Evolutionary conservation across 1,140 invertebrate species (phyloP), one percentile per base, ranked within the genome.

Genomic region (Bombus breviceps): DNA sequence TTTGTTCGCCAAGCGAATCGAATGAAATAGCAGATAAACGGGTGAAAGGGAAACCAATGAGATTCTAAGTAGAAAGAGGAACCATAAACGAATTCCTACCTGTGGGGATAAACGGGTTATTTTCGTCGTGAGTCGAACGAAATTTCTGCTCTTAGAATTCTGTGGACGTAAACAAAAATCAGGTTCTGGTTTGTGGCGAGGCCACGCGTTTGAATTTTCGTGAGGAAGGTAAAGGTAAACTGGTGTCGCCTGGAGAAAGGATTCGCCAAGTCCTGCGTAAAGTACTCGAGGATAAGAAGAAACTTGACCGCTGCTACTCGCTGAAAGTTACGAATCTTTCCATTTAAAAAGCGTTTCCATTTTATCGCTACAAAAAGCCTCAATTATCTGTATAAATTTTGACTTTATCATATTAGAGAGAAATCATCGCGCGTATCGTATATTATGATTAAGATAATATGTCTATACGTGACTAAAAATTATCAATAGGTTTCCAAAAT

Each of bases 181-280:
- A 66, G 82, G 75, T 84, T 84, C 75, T 76, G 8, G 2, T 10
- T 25, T 9, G 3, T 43, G 34, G 22, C 81, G 57, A 83, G 81
- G 72, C 41, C 72, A 37, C 32, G 25, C 4, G 59, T 53, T 88
- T 25, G 28, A 74, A 88, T 79, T 76, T 62, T 78, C 39, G 66
- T 34, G 66, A 74, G 59, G 59, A 53, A 34, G 64, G 81, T 75
- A 82, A 82, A 82, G 71, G 71, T 43, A 37, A 82, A 82, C 81
- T 75, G 53, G 71, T 75, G 66, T 74, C 74, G 62, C 32, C 13
- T 3, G 57, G 86, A 84, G 87, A 87, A 84, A 88, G 76, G 76
- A 78, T 34, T 18, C 72, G 72, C 53, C 5, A 71, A 81, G 25
- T 81, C 79, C 79, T 59, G 47, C 34, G 25, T n/a, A 15, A 32